Evolutionary conservation across 2,888 invertebrate genomes (phyloP), one percentile per base, ranked within the genome.

Genomic region (Yponomeuta cagnagella): DNA sequence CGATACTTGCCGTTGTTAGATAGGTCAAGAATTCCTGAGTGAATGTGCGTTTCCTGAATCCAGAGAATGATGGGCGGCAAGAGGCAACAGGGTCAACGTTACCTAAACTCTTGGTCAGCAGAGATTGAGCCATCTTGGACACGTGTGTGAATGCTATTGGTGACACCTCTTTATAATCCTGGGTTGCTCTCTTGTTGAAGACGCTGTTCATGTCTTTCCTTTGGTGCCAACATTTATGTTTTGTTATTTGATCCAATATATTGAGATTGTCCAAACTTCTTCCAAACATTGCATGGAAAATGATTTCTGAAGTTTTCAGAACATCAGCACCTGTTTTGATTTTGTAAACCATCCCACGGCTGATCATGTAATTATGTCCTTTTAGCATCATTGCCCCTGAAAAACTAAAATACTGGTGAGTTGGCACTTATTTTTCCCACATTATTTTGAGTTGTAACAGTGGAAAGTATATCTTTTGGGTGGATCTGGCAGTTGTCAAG

Each of bases 261-360:
- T 33, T 5, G 3, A 33, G 5, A 5, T 33, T 33, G 33, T 33
- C 33, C 5, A 33, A 33, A 4, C 76, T 75, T 6, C 75, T 76
- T 0, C 75, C 75, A 74, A 76, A 77, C 10, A 73, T 76, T 1
- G 74, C 72, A 58, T 75, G 75, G 8, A 69, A 75, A 75, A 76
- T 65, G 0, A 72, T 74, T 48, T 77, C 74, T 10, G 73, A 15
- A 1, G 76, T 75, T 43, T 72, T 74, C 0, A 70, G 1, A 1
- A 48, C 73, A 3, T 71, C 70, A 1, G 23, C 2, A 9, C 70
- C 70, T 63, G 75, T 74, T 70, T 48, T 72, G 37, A 74, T 71
- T 10, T 2, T 70, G 1, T 74, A 0, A 66, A 64, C 1, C 58
- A n/a, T 0, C 37, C 43, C 37, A 58, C 15, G 30, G 48, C 5